Percentiles rank a stretch among this genome's conserved stretches.
phyloP scores from a whole-genome alignment of 92 coral and sea anemone species.

The Palythoa caribaeorum region DNA sequence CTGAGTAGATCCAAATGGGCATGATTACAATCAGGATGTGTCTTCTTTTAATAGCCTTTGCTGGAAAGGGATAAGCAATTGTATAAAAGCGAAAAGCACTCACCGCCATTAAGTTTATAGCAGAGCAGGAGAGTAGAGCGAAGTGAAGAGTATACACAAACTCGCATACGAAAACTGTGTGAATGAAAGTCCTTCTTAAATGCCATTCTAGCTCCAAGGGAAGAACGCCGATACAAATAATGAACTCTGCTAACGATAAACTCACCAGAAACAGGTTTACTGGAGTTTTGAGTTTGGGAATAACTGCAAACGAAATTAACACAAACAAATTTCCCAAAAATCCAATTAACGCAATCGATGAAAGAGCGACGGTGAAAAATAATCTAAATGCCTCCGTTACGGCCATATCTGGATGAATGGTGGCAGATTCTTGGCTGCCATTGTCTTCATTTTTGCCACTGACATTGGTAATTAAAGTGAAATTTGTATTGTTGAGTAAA shows the following conservation, averaged over 20 bases:
- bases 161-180: conserved; percentile 71
- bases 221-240: conserved; percentile 54
- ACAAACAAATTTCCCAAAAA: conserved; percentile 68
- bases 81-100: conserved; percentile 83
- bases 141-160: conserved; percentile 69
- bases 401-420: conserved; percentile 8
- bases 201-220: conserved; percentile 84
- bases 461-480: not conserved
- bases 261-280: conserved; percentile 78
- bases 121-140: conserved; percentile 72
- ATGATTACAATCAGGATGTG: conserved; percentile 56
- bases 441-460: not conserved
- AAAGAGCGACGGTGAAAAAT: conserved; percentile 59
- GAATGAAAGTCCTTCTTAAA: conserved; percentile 64
- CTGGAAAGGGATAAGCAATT: conserved; percentile 77
- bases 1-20: conserved; percentile 76
- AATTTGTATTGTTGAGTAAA: not conserved
- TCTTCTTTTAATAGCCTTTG: conserved; percentile 57
- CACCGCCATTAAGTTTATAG: conserved; percentile 76
- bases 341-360: conserved; percentile 66
- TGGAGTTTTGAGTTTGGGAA: conserved; percentile 72
- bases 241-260: conserved; percentile 76
- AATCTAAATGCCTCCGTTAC: conserved; percentile 12
- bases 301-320: conserved; percentile 68
- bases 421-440: not conserved